A percentile compares a stretch with the other conserved stretches of the same genome.
phyloP scores from a whole-genome alignment of 2,113 vertebrate genomes.

The Sphyrna mokarran region DNA sequence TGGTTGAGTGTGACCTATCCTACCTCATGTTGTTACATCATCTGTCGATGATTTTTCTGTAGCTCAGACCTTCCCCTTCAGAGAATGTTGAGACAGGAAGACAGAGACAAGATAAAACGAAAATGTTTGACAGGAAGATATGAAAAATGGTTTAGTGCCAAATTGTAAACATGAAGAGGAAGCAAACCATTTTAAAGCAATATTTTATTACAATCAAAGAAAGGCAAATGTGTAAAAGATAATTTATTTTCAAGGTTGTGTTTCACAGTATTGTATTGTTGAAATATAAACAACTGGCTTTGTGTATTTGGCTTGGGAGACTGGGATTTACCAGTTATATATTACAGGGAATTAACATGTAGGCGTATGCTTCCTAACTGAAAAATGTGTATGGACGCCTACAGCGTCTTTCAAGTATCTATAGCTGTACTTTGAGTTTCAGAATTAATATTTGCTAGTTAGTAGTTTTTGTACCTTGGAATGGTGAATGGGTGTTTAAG shows the following conservation, averaged over 20 bases:
- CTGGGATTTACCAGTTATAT: not conserved
- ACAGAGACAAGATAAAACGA: not conserved
- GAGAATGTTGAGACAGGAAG: not conserved
- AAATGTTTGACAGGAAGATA: not conserved
- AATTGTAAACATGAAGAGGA: not conserved
- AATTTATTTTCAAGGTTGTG: conserved; percentile 3
- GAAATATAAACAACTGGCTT: conserved; percentile 2
- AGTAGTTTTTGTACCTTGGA: not conserved
- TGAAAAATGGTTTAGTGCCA: not conserved
- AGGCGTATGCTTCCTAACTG: conserved; percentile 5
- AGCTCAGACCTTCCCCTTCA: not conserved
- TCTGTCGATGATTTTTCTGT: not conserved
- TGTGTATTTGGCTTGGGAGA: not conserved
- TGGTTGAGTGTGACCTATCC: not conserved
- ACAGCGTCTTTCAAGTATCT: not conserved
- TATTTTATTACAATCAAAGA: not conserved
- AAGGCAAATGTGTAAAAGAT: not conserved
- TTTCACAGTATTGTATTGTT: not conserved
- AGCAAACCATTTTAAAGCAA: not conserved
- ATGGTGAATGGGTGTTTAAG: not conserved
- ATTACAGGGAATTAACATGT: not conserved
- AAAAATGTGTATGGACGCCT: not conserved
- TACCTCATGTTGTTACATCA: not conserved
- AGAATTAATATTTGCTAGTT: not conserved
- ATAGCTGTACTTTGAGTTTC: not conserved